Evolutionary conservation across 64 coral and sea anemone species (phyloP), one percentile per base, ranked within the genome.

Genomic region (Orbicella faveolata): DNA sequence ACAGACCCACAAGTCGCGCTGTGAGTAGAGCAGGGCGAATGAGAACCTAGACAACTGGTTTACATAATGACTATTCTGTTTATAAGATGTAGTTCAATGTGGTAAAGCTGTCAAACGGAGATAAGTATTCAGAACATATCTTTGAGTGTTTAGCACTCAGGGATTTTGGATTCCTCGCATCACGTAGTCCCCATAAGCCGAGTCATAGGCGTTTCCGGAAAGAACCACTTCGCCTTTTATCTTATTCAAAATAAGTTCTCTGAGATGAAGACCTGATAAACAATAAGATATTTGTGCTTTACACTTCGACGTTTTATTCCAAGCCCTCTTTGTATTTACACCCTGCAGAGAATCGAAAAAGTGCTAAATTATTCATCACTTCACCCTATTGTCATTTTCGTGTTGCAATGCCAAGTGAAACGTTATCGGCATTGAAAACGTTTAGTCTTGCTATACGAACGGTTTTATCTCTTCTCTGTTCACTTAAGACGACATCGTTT

Each of bases 181-280:
- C 5, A 10, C 25, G 67, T 33, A 70, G 21, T 26, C 67, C 10
- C 4, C 21, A 9, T 26, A 70, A 23, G 67, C 67, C 20, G 67
- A 70, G n/a, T 33, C 10, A 70, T n/a, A 78, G 41, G 75, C 39
- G 75, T 17, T 23, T 78, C 75, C 75, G 75, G 39, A 53, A 78
- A 78, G 41, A 52, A 6, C 41, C 37, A 44, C 18, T 78, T 78
- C 75, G 44, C 2, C 36, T 78, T 34, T 51, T 51, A 51, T 78
- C 75, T 18, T 78, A 51, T 44, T 78, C 75, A 78, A 53, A 78
- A 78, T 44, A 51, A 51, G 41, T 19, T n/a, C 67, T n/a, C 21
- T 70, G 23, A 51, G 37, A 78, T 39, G 44, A 48, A 48, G 44
- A 48, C 0, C 20, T 18, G 17, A 78, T 78, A 78, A 78, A 78